Base-by-base conservation (phyloP, 1,140 invertebrate species). In the Gerris buenoi region DNA sequence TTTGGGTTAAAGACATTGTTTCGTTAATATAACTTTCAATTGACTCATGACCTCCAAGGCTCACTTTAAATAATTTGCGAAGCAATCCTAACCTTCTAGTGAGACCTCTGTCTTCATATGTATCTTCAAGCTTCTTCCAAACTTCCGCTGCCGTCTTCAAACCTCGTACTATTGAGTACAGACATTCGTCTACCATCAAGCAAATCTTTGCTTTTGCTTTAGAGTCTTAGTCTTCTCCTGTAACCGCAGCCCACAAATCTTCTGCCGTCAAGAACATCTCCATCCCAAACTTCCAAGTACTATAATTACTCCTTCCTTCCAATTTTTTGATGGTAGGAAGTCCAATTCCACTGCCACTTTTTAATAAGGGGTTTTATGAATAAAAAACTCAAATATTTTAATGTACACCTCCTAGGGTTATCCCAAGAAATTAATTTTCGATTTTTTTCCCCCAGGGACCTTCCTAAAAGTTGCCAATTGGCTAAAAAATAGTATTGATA, bases 201-300 rank as follows among this genome's bases (percentile, higher is more conserved):
- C 63, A 29, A 29, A 64, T 64, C 25, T 64, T 28, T 27, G 2
- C 2, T 25, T 33, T 46, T 22, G 29, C 23, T 29, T 33, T 64
- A 3, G 3, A 33, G 15, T 64, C 1, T 14, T 64, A 14, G n/a
- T 64, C 63, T 28, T 33, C 63, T 13, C 46, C 46, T 2, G 63
- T 64, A 14, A 33, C 27, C 10, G 18, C 25, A 28, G 13, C 5
- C 63, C 63, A 33, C 23, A 64, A 18, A 14, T 64, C 63, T 33
- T 64, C 28, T 22, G 28, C 63, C 3, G 63, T 28, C 22, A 64
- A 63, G 22, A 26, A 64, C 63, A 64, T 64, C 23, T 33, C 63
- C 63, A 64, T 29, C 18, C 28, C 29, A 23, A 64, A 64, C 18
- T 64, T 64, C 63, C 63, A 64, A 15, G 18, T 10, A 23, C 10